Percentiles rank a stretch among this genome's conserved stretches.
These are phyloP conservation scores for Smittia aterrima DNA, from an alignment of 2,888 invertebrate genomes.

Conservation along the genomic window DNA sequence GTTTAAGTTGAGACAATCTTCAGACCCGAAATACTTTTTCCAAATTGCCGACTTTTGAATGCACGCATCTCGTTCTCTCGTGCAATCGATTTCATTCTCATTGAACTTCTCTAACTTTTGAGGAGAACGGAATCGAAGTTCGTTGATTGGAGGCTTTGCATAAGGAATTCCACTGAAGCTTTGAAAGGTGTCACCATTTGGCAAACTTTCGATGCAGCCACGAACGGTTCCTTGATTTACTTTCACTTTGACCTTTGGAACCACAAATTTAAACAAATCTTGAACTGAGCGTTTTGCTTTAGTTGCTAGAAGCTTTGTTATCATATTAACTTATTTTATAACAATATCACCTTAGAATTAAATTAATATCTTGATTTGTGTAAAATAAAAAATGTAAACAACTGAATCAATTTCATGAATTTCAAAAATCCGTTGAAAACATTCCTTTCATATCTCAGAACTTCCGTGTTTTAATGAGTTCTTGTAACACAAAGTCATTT, in stretches of 20 bases:
- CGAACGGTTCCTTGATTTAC: conserved; percentile 56
- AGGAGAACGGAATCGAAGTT: conserved; percentile 52
- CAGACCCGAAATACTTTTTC: conserved; percentile 47
- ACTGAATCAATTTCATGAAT: not conserved
- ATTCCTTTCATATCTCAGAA: no score
- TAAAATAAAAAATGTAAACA: not conserved
- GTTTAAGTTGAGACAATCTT: conserved; percentile 51
- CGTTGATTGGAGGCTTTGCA: conserved; percentile 58
- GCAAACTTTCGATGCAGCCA: conserved; percentile 52
- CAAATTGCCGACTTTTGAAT: conserved; percentile 49
- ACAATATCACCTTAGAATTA: not conserved
- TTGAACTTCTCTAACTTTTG: conserved; percentile 48
- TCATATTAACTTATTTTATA: not conserved
- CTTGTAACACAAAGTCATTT: no score
- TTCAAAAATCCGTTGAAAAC: not conserved
- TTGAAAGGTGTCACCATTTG: conserved; percentile 53
- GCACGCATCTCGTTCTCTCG: conserved; percentile 48
- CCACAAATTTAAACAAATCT: conserved; percentile 1
- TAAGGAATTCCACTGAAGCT: conserved; percentile 60
- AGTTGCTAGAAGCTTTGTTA: not conserved
- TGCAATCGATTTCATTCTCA: conserved; percentile 49
- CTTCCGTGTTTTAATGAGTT: no score
- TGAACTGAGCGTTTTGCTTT: not conserved
- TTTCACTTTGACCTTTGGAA: conserved; percentile 32
- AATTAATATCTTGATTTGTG: not conserved